A percentile compares a stretch with the other conserved stretches of the same genome.
phyloP scores from a whole-genome alignment of 2,888 invertebrate genomes.

The Rhimphoctona megacephalus region DNA sequence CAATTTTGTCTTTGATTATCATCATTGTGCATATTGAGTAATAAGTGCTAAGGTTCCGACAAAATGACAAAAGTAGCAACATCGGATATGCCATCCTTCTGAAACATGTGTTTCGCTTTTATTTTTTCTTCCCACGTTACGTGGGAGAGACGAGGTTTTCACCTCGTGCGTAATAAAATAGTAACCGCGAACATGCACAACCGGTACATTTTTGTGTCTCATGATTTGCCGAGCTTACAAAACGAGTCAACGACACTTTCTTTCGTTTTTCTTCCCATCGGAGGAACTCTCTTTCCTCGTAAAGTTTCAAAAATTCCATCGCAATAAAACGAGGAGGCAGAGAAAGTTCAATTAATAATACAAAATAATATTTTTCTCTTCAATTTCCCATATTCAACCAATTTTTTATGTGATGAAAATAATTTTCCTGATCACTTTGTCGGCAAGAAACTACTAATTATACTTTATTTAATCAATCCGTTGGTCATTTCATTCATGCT shows the following conservation, averaged over 20 bases:
- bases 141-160: constrained; percentile 53
- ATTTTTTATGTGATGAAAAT: neutral
- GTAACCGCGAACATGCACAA: constrained; percentile 40
- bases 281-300: neutral
- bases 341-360: neutral
- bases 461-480: too few relatives aligned
- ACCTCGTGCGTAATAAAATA: constrained; percentile 49
- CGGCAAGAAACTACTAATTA: too few relatives aligned
- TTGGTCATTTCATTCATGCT: too few relatives aligned
- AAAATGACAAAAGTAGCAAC: constrained; percentile 40
- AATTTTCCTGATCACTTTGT: too few relatives aligned
- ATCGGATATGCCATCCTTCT: constrained; percentile 36
- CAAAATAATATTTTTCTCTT: neutral
- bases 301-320: constrained; percentile 33
- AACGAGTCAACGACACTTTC: constrained; percentile 35
- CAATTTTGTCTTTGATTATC: constrained; percentile 13
- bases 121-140: constrained; percentile 60
- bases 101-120: constrained; percentile 21
- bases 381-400: neutral
- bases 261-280: constrained; percentile 21
- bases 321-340: neutral
- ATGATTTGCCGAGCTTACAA: constrained; percentile 17
- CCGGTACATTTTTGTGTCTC: constrained; percentile 37
- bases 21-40: constrained; percentile 37
- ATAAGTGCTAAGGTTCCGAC: constrained; percentile 14